Base-by-base conservation (phyloP, 2,888 invertebrate species). In the Dendrolimus houi region DNA sequence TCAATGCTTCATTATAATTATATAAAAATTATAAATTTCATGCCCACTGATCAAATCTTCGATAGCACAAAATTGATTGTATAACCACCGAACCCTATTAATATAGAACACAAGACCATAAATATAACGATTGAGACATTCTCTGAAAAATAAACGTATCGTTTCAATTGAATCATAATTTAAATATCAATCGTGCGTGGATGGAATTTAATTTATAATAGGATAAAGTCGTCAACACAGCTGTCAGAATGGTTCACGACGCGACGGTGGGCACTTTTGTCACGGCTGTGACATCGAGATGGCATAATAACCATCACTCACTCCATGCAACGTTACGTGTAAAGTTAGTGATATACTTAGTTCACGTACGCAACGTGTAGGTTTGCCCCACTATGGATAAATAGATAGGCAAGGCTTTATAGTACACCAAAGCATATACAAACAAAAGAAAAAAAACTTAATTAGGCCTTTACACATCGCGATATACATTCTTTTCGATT, bases 191-290 rank as follows among this genome's bases (percentile, higher is more conserved):
- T 56, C 55, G 42, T 59, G 60, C 59, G 60, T 61, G 63, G 40
- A 52, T 60, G 64, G 69, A 70, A 69, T 71, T 64, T 65, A 66
- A 60, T 64, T 62, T 61, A 55, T 66, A 57, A 58, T 68, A 65
- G 65, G 68, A 75, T 70, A 61, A 67, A 70, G 67, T 60, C 69
- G 70, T 75, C 69, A 70, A 55, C 61, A 56, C 60, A 59, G 60
- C 65, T 70, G 69, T 66, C 70, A 68, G 62, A 66, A 47, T 9
- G 12, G 47, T 47, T 47, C 47, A 47, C 47, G 47, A 9, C 10
- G 9, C 47, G 47, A 47, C 47, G 47, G 29, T 29, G 29, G 47
- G 47, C 12, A 47, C 47, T 9, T 47, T 47, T 47, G 12, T 47
- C 47, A 47, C 47, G 9, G 47, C 9, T 12, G 47, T 47, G 47